phyloP scores from a whole-genome alignment of 2,113 vertebrate genomes.

The Morone chrysops region DNA sequence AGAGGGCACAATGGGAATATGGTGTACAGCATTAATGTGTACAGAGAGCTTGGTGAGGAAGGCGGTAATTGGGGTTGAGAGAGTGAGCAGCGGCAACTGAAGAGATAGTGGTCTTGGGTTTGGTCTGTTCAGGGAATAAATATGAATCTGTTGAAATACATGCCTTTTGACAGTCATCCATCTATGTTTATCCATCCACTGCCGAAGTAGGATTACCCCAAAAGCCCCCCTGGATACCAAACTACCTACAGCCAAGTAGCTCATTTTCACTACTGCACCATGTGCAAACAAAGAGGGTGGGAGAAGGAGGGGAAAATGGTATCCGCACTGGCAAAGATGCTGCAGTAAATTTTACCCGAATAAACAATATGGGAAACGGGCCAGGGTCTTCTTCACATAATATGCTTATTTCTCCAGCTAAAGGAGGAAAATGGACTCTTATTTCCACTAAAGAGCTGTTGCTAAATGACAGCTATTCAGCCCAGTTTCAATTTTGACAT shows the following conservation, averaged over 20 bases:
- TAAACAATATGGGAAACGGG: slow-evolving; percentile 73
- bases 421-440: slow-evolving; percentile 60
- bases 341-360: slow-evolving; percentile 62
- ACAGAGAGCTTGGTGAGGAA: slow-evolving; percentile 29
- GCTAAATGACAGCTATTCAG: slow-evolving; percentile 74
- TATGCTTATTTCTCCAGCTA: slow-evolving; percentile 66
- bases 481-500: slow-evolving; percentile 73
- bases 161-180: slow-evolving; percentile 63
- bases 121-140: slow-evolving; percentile 64
- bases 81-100: slow-evolving; percentile 4
- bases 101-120: slow-evolving; percentile 36
- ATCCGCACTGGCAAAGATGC: slow-evolving; percentile 56
- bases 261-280: slow-evolving; percentile 69
- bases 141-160: slow-evolving; percentile 63
- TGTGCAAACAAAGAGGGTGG: slow-evolving; percentile 70
- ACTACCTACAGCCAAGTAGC: slow-evolving; percentile 67
- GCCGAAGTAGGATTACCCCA: slow-evolving; percentile 68
- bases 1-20: slow-evolving; percentile 6
- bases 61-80: slow-evolving; percentile 57
- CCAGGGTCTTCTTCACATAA: slow-evolving; percentile 72
- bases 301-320: slow-evolving; percentile 23
- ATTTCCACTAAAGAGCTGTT: slow-evolving; percentile 67
- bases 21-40: slow-evolving; percentile 9
- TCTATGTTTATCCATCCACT: slow-evolving; percentile 67
- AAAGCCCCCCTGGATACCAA: slow-evolving; percentile 59